Conservation (phyloP, 2,797 vertebrate species). For the Sebastes minor region DNA sequence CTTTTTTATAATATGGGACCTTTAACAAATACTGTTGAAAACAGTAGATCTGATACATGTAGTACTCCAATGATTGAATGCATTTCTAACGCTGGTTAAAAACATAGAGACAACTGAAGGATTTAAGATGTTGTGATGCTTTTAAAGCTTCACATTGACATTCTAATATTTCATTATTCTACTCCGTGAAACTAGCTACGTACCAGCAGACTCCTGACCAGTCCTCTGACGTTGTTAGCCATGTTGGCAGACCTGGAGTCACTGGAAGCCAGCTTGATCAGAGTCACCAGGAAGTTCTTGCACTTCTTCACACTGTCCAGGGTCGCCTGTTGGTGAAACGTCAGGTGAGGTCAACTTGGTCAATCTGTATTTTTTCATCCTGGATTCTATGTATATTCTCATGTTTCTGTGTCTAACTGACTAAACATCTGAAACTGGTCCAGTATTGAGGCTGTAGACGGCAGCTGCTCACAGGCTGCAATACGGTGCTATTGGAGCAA, state of each 20-base stretch:
- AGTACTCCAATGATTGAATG: background rate
- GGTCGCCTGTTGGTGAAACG: slow-evolving; percentile 79
- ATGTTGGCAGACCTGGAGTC: slow-evolving; percentile 89
- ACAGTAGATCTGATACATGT: background rate
- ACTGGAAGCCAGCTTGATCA: slow-evolving; percentile 93
- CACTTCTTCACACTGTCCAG: slow-evolving; percentile 97
- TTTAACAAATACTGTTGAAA: background rate
- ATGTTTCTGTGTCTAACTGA: too few species aligned
- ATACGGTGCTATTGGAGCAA: too few species aligned
- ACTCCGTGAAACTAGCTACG: background rate
- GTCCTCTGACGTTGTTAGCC: slow-evolving; percentile 89
- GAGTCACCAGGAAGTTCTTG: slow-evolving; percentile 94
- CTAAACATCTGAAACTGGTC: too few species aligned
- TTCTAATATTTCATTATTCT: background rate
- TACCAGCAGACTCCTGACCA: slow-evolving; percentile 92
- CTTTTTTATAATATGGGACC: too few species aligned
- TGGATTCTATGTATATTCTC: too few species aligned
- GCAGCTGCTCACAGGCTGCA: too few species aligned
- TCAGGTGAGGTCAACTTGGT: background rate
- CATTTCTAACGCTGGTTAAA: background rate
- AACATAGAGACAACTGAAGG: background rate
- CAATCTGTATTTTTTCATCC: too few species aligned
- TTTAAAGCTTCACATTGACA: background rate
- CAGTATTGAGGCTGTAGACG: too few species aligned
- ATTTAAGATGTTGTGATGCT: background rate